Conservation (phyloP, 1,140 invertebrate genomes). For the Scylla paramamosain region DNA sequence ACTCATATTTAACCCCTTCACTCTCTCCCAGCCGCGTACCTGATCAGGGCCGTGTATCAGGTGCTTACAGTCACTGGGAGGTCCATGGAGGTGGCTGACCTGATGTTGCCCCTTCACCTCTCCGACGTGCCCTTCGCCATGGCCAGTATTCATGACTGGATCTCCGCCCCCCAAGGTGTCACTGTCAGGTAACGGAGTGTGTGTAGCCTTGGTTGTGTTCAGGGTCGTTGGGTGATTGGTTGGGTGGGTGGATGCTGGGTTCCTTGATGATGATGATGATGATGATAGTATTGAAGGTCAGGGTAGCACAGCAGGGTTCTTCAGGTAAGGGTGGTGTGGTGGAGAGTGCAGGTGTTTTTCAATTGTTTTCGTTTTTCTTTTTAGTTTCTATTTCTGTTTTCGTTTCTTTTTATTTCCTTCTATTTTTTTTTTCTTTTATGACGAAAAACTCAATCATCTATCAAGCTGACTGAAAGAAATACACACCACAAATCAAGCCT, state of each 20-base stretch:
- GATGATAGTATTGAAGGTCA: no score
- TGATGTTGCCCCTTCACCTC: conserved; percentile 7
- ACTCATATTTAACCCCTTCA: background rate
- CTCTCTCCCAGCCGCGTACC: conserved; percentile 62
- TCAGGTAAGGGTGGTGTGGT: no score
- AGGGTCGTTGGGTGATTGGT: background rate
- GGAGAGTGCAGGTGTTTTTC: no score
- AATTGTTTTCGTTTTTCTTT: no score
- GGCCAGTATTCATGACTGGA: conserved; percentile 60
- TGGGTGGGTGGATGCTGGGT: background rate
- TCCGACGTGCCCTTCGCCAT: conserved; percentile 56
- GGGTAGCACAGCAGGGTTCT: no score
- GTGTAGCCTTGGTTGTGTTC: background rate
- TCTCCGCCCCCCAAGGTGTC: conserved; percentile 2
- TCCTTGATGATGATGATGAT: no score
- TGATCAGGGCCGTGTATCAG: conserved; percentile 72
- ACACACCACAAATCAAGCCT: no score
- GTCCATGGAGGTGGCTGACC: conserved; percentile 18
- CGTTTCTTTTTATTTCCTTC: no score
- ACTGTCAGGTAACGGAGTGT: background rate
- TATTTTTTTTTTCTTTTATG: no score
- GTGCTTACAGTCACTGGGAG: conserved; percentile 63
- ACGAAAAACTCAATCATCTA: no score
- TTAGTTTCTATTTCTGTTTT: no score
- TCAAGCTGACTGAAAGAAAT: no score